Conservation (phyloP, 2,113 vertebrate genomes). For the Carollia perspicillata region DNA sequence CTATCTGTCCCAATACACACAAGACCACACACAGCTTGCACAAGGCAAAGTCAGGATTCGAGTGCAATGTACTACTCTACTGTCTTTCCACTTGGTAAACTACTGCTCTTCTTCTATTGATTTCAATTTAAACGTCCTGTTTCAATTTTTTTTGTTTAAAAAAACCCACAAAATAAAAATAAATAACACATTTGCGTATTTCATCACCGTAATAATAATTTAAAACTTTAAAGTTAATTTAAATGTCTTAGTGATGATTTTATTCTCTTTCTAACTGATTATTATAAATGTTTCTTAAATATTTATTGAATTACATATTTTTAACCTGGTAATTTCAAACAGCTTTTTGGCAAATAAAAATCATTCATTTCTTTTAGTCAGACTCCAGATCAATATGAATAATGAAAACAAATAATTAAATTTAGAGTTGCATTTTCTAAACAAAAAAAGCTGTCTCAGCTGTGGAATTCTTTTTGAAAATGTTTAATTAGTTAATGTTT, state of each 20-base stretch:
- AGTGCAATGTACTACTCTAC: neutral
- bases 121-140: neutral
- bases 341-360: slow-evolving; percentile 20
- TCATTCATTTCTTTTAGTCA: neutral
- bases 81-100: neutral
- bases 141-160: neutral
- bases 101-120: neutral
- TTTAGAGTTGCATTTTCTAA: neutral
- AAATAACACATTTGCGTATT: neutral
- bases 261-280: neutral
- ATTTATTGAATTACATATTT: neutral
- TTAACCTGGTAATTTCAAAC: neutral
- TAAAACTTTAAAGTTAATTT: neutral
- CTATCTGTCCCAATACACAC: neutral
- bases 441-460: neutral
- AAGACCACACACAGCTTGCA: neutral
- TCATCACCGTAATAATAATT: neutral
- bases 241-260: neutral
- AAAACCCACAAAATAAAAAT: slow-evolving; percentile 19
- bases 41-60: neutral
- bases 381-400: neutral
- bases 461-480: slow-evolving; percentile 5
- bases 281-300: neutral
- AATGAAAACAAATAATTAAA: neutral
- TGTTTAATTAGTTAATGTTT: neutral